phyloP scores from a whole-genome alignment of 2,797 vertebrate genomes.

The Pachyuromys duprasi region DNA sequence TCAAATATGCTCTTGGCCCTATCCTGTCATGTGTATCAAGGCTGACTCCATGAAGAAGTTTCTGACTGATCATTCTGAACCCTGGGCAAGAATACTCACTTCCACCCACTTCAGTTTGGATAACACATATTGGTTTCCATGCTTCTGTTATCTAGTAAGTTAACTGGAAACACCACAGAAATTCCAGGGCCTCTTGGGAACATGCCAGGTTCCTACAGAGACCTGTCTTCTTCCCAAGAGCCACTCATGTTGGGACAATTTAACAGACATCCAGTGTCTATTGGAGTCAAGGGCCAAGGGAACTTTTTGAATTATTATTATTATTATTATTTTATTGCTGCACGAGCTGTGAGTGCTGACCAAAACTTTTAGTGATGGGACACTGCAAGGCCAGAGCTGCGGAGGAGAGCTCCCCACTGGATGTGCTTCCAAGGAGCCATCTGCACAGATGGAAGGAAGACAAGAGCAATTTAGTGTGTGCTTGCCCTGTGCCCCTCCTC shows the following conservation, averaged over 20 bases:
- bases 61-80: background rate
- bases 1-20: fast-evolving
- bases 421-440: background rate
- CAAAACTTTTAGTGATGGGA: background rate
- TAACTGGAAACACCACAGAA: background rate
- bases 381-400: background rate
- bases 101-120: background rate
- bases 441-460: background rate
- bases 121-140: fast-evolving
- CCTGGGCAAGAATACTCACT: background rate
- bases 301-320: too few species aligned
- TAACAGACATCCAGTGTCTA: fast-evolving
- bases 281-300: background rate
- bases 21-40: background rate
- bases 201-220: background rate
- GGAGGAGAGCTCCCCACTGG: fast-evolving
- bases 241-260: fast-evolving
- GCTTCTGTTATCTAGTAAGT: background rate
- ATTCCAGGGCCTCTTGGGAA: too few species aligned
- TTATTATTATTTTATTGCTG: background rate
- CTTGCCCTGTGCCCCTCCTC: background rate
- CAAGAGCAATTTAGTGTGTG: background rate
- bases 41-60: fast-evolving
- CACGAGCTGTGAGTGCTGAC: fast-evolving
- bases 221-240: background rate